phyloP scores from a whole-genome alignment of 2,113 vertebrate genomes.

The Candoia aspera region DNA sequence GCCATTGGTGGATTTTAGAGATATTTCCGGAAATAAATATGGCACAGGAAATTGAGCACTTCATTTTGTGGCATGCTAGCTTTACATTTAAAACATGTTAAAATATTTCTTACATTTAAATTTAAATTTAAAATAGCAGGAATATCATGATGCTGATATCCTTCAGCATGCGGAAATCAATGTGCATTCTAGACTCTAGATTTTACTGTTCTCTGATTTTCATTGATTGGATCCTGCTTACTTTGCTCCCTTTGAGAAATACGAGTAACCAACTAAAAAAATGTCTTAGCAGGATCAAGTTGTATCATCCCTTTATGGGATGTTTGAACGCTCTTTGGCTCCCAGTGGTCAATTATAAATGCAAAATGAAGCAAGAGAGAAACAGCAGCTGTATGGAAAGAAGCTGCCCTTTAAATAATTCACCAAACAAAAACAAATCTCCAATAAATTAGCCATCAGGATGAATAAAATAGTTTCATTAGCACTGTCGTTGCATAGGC shows the following conservation, averaged over 20 bases:
- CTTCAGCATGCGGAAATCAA: neutral
- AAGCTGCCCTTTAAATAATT: conserved; percentile 15
- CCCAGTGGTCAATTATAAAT: neutral
- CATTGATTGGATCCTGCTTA: neutral
- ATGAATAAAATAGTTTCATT: neutral
- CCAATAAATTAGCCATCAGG: neutral
- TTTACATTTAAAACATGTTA: neutral
- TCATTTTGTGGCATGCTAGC: too few relatives aligned
- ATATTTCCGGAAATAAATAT: too few relatives aligned
- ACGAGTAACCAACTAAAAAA: neutral
- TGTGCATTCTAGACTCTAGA: neutral
- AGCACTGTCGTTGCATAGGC: neutral
- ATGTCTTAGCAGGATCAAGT: neutral
- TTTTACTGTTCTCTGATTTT: neutral
- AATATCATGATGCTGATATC: neutral
- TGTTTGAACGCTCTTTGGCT: neutral
- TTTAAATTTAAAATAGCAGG: neutral
- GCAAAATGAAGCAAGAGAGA: neutral
- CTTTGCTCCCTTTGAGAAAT: neutral
- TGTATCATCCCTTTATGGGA: neutral
- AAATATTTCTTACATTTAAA: neutral
- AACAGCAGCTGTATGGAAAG: neutral
- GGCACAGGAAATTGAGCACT: too few relatives aligned
- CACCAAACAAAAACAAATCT: neutral
- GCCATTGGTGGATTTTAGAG: too few relatives aligned